Conservation (phyloP, 2,797 vertebrate species). For the Eulemur rubriventer region DNA sequence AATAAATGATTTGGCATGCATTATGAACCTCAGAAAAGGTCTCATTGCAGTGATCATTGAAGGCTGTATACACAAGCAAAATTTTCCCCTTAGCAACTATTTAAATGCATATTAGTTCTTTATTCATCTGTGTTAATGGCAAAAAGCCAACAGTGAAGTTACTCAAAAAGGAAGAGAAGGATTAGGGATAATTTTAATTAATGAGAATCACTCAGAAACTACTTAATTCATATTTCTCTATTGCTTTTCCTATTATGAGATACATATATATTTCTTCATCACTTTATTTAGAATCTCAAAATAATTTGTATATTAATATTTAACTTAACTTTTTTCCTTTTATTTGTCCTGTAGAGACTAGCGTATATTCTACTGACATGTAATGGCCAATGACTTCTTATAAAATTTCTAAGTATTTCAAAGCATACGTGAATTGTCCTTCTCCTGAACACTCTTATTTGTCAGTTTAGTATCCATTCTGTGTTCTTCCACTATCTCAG, state of each 20-base stretch:
- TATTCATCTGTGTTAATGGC: conserved; percentile 30
- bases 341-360: background rate
- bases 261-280: background rate
- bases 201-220: background rate
- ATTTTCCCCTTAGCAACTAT: conserved; percentile 51
- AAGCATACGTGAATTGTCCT: background rate
- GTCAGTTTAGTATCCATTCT: background rate
- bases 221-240: background rate
- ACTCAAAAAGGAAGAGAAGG: background rate
- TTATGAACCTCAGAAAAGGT: conserved; percentile 3
- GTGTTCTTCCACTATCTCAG: background rate
- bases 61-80: background rate
- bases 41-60: conserved; percentile 19
- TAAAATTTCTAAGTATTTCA: background rate
- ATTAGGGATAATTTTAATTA: background rate
- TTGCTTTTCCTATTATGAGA: background rate
- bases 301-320: background rate
- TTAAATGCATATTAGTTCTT: conserved; percentile 53
- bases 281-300: background rate
- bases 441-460: background rate
- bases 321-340: background rate
- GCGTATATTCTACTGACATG: background rate
- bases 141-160: conserved; percentile 2
- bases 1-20: background rate
- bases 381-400: background rate